Percentiles rank a stretch among this genome's conserved stretches.
Conservation (phyloP, 2,113 vertebrate species). For the Malurus cyaneus region DNA sequence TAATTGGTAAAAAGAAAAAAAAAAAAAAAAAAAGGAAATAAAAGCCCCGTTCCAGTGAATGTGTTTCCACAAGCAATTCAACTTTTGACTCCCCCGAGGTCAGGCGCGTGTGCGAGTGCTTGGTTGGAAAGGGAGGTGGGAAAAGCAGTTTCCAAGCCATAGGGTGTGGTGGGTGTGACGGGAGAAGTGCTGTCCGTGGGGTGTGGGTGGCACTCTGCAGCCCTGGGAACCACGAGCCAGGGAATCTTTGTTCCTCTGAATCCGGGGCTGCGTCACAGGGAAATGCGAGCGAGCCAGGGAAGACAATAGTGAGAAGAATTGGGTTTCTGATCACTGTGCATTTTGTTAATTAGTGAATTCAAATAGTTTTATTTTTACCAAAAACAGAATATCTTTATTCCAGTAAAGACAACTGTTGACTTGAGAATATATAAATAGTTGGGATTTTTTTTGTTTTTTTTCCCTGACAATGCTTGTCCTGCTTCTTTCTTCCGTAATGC, state of each 20-base stretch:
- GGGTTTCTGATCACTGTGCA: constrained; percentile 81
- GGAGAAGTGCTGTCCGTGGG: not conserved
- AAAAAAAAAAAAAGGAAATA: not conserved
- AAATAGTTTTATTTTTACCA: constrained; percentile 80
- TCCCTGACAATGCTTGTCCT: not conserved
- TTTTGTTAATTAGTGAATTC: constrained; percentile 76
- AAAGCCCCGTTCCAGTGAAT: not conserved
- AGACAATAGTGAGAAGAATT: constrained; percentile 56
- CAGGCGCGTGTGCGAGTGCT: not conserved
- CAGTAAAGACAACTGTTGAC: constrained; percentile 69
- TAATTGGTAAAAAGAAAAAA: not conserved
- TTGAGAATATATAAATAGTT: not conserved
- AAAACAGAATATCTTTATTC: constrained; percentile 65
- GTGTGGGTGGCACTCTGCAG: constrained; percentile 18
- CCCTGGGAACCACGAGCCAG: not conserved
- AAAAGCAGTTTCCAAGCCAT: constrained; percentile 59
- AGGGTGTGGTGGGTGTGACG: not conserved
- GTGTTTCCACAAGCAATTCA: not conserved
- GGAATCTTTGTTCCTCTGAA: constrained; percentile 28
- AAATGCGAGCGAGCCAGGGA: constrained; percentile 35
- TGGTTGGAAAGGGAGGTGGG: not conserved
- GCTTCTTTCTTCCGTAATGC: not conserved
- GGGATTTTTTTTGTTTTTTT: no score
- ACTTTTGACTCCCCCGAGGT: not conserved
- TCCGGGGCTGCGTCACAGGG: constrained; percentile 16